Evolutionary conservation across 2,113 vertebrate genomes (phyloP).

Genomic region (Pteropus alecto): DNA sequence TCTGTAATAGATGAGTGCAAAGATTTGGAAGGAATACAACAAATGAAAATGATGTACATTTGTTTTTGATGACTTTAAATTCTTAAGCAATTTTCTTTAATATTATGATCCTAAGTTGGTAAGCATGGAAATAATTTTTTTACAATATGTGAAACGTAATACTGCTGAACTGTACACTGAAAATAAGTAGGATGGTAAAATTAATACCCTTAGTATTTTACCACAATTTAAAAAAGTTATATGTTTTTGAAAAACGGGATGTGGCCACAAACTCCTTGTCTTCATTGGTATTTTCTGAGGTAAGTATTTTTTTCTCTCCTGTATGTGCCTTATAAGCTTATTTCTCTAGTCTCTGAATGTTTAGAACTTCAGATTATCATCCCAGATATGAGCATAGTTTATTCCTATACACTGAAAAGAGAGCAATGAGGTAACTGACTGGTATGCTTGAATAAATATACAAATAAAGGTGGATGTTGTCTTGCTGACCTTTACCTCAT

Average conservation of each 20-base stretch:
- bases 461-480: background rate
- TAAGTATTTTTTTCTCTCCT: background rate
- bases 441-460: background rate
- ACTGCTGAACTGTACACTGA: background rate
- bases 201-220: background rate
- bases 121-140: background rate
- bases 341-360: background rate
- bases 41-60: background rate
- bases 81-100: background rate
- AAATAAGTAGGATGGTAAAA: background rate
- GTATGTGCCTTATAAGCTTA: background rate
- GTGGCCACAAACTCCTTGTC: background rate
- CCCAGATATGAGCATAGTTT: background rate
- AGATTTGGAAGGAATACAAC: constrained; percentile 6
- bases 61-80: constrained; percentile 20
- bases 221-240: background rate
- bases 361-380: background rate
- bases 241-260: background rate
- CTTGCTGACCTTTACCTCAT: background rate
- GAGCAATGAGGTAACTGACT: background rate
- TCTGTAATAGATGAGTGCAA: background rate
- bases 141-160: background rate
- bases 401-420: background rate
- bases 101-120: constrained; percentile 19
- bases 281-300: background rate